Conservation (phyloP, 2,888 invertebrate species). For the Syritta pipiens region DNA sequence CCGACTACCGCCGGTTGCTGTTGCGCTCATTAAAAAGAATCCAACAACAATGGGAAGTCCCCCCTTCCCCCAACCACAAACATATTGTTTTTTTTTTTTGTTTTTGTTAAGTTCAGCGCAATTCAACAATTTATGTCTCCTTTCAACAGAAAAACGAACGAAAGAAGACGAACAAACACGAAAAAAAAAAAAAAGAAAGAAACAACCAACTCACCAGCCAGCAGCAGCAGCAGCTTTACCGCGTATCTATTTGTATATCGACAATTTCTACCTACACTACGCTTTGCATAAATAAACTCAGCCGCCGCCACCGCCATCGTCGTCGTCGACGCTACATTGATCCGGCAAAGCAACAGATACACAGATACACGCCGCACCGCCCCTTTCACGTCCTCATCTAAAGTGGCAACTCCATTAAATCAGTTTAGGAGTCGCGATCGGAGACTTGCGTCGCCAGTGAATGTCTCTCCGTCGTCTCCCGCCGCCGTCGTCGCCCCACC, state of each 20-base stretch:
- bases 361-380: constrained; percentile 12
- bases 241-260: constrained; percentile 52
- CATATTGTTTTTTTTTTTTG: too few relatives aligned
- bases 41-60: constrained; percentile 25
- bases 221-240: constrained; percentile 38
- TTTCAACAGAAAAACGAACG: constrained; percentile 25
- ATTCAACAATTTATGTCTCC: constrained; percentile 56
- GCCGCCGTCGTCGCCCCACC: neutral
- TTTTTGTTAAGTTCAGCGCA: constrained; percentile 51
- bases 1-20: constrained; percentile 27
- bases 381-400: constrained; percentile 39
- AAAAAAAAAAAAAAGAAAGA: constrained; percentile 3
- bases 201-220: constrained; percentile 15
- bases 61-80: constrained; percentile 1
- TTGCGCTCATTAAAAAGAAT: constrained; percentile 43
- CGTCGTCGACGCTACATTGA: constrained; percentile 24
- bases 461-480: constrained; percentile 29
- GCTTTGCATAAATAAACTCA: constrained; percentile 64
- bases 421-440: constrained; percentile 72
- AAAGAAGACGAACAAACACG: constrained; percentile 12
- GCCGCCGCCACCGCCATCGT: constrained; percentile 10
- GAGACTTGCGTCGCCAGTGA: constrained; percentile 76
- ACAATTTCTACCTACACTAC: constrained; percentile 54
- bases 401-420: constrained; percentile 68
- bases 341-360: constrained; percentile 43